Base-by-base conservation (phyloP, 2,113 vertebrate genomes). In the Notechis scutatus region DNA sequence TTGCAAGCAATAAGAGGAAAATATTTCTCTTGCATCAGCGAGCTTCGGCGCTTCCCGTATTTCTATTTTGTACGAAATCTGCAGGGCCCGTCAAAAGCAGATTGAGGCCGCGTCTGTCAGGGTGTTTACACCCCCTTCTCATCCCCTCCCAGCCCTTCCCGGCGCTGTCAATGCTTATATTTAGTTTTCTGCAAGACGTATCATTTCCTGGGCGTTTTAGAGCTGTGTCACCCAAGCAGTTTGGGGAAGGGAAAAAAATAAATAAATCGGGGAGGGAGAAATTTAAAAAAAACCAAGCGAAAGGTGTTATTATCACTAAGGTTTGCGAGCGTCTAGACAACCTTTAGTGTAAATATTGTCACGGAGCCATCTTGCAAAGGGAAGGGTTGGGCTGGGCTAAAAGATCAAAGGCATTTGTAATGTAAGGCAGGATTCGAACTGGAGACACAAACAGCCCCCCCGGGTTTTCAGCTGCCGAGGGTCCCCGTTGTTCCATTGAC, bases 21-120 rank as follows among this genome's bases (percentile, higher is more conserved):
- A 24, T 20, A 15, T 26, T 57, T 45, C 6, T 24, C 26, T 21
- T 2, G 39, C 90, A 20, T 52, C 2, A 1, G 69, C 69, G 0
- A 3, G 69, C 5, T 3, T 20, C 1, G 34, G 34, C 7, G 1
- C 9, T 21, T 81, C 12, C 74, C 0, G 7, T 0, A 2, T 34
- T 2, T 21, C 74, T 42, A 0, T 21, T 20, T 81, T 9, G 34
- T 42, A 3, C 3, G 1, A 21, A 81, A 42, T 42, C 74, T 3
- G 15, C 69, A 3, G 69, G 15, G 69, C 69, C 1, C 6, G 34
- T 81, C 69, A 81, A 42, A 47, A 42, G 74, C 74, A 39, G 14
- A 39, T 39, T 9, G 74, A 42, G 34, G 6, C 74, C 3, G 18
- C 21, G 7, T 20, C 74, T 81, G 69, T 39, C 69, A 20, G 14